Evolutionary conservation across 2,797 vertebrate species (phyloP), one percentile per base, ranked within the genome.

Genomic region (Ptychadena robeensis): DNA sequence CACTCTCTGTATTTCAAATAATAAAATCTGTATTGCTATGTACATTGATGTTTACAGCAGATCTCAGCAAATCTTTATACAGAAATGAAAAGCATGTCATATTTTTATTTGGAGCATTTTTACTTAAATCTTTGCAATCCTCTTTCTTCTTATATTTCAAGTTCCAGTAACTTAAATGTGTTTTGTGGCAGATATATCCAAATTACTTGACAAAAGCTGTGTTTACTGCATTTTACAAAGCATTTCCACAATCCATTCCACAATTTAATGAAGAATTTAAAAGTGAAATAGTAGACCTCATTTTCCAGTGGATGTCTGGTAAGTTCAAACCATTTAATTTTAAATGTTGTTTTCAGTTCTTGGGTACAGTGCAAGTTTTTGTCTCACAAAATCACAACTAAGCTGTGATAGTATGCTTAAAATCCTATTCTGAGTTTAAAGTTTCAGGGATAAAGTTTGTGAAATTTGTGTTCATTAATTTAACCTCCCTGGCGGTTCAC

Each of bases 281-380:
- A 83, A 84, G 89, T 77, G 86, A 88, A 48, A 75, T 88, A 74
- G 79, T 89, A 80, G 88, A 88, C 73, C 87, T 85, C 40, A 83
- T 91, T 86, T 91, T 85, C 77, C 83, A 90, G 34, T 93, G 90
- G 90, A 32, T 91, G 76, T 91, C 88, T 93, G 88, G 88, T 93
- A 92, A 84, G 82, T 79, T 25, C 18, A 71, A 64, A 31, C 70
- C 31, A 44, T 9, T 76, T 66, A 63, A 27, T 18, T 72, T 25
- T 14, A 65, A 38, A 76, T 61, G 64, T 9, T 18, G 30, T 75
- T 44, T 76, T 65, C 22, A 64, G 30, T 14, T 18, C n/a, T 32
- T 61, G n/a, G 53, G n/a, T 37, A 37, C 72, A 37, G 11, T 61
- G n/a, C 25, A 15, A 9, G 1, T 53, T 53, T 22, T n/a, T 53